Percentiles rank a stretch among this genome's conserved stretches.
Conservation (phyloP, 2,797 vertebrate species). For the Chelon auratus region DNA sequence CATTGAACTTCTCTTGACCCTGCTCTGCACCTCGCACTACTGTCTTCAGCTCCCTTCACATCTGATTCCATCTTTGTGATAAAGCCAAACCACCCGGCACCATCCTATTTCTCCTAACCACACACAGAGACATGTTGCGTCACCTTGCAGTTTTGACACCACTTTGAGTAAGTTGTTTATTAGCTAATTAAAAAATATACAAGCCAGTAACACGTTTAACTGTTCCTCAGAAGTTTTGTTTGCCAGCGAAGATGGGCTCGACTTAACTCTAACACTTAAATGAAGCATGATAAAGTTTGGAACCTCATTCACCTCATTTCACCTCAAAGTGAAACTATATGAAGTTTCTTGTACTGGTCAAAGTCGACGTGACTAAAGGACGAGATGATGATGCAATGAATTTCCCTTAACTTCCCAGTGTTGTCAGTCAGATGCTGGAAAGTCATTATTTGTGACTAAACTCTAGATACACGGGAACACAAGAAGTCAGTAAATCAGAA, state of each 20-base stretch:
- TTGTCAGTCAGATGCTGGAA: conserved; percentile 10
- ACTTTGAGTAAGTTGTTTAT: conserved; percentile 3
- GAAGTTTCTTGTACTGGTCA: neutral
- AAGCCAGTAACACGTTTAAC: conserved; percentile 13
- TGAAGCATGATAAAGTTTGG: neutral
- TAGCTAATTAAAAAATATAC: conserved; percentile 5
- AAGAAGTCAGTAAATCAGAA: neutral
- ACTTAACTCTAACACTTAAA: conserved; percentile 2
- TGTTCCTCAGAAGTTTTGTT: neutral
- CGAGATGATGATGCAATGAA: conserved; percentile 1
- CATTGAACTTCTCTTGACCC: conserved; percentile 51
- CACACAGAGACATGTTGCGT: conserved; percentile 3
- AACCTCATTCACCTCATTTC: neutral
- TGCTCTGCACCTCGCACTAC: conserved; percentile 16
- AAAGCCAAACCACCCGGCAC: conserved; percentile 3
- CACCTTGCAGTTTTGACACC: conserved; percentile 1
- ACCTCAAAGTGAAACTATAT: conserved; percentile 1
- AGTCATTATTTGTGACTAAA: neutral
- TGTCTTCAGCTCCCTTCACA: conserved; percentile 24
- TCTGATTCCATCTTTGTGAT: conserved; percentile 27
- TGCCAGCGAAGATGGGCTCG: neutral
- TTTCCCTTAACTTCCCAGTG: conserved; percentile 27
- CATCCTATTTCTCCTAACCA: neutral
- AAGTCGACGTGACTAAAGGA: neutral
- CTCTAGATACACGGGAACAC: neutral